These are phyloP conservation scores for Venustoraphidia nigricollis DNA, from an alignment of 2,888 invertebrate species.

Conservation along the genomic window DNA sequence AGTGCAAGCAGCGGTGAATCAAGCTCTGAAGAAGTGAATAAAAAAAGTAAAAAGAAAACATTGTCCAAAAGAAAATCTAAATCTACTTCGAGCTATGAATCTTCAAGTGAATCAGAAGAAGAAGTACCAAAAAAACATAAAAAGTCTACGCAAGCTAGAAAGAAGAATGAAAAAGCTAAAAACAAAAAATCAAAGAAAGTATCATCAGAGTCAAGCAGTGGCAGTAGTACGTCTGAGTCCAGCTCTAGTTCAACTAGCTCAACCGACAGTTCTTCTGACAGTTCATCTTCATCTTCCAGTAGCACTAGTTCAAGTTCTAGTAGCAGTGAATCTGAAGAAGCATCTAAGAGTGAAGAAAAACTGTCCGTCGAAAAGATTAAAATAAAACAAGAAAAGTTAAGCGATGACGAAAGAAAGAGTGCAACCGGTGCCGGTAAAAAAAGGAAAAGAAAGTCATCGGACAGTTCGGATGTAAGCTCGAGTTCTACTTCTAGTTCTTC, in stretches of 20 bases:
- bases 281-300: constrained; percentile 10
- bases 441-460: no score
- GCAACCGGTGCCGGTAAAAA: no score
- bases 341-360: not conserved
- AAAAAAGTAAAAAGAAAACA: not conserved
- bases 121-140: no score
- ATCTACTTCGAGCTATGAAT: no score
- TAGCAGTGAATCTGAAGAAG: constrained; percentile 5
- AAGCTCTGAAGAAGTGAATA: not conserved
- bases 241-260: constrained; percentile 11
- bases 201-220: not conserved
- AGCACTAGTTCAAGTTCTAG: constrained; percentile 11
- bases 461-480: no score
- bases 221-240: not conserved
- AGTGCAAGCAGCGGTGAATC: not conserved
- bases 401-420: constrained; percentile 6
- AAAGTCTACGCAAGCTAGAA: no score
- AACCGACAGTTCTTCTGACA: constrained; percentile 13
- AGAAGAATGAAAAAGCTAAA: no score
- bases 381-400: constrained; percentile 9
- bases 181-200: no score
- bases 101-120: no score
- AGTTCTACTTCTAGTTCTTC: no score
- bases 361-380: not conserved
- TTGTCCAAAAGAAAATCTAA: not conserved